phyloP scores from a whole-genome alignment of 2,888 invertebrate species.

The Rotaria sp. region DNA sequence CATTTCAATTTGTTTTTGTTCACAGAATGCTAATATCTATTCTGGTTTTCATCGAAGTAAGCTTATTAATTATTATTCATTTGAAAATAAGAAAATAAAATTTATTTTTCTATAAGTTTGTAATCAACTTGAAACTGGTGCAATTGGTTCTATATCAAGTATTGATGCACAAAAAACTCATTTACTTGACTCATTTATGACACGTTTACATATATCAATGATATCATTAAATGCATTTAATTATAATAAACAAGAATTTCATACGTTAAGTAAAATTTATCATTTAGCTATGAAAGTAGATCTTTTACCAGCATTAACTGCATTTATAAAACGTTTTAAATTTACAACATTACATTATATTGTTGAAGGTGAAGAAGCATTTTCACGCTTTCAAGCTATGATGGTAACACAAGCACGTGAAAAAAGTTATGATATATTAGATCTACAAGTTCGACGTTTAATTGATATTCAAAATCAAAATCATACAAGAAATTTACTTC shows the following conservation, averaged over 20 bases:
- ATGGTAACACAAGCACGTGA: constrained; percentile 26
- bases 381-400: constrained; percentile 16
- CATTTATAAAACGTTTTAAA: constrained; percentile 10
- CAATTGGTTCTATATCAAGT: constrained; percentile 7
- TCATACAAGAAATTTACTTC: constrained; percentile 25
- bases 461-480: not conserved
- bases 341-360: constrained; percentile 8
- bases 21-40: not conserved
- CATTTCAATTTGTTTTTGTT: not conserved
- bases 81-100: not conserved
- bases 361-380: constrained; percentile 29
- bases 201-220: constrained; percentile 22
- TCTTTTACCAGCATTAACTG: not conserved
- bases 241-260: not conserved
- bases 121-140: constrained; percentile 8
- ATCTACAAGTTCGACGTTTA: constrained; percentile 27
- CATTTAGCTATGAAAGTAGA: constrained; percentile 27
- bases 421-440: constrained; percentile 25
- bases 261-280: not conserved
- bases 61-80: not conserved
- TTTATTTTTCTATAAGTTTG: not conserved
- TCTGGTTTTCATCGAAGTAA: constrained; percentile 22
- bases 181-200: constrained; percentile 10
- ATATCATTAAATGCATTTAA: constrained; percentile 11
- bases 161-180: constrained; percentile 1